Evolutionary conservation across 2,797 vertebrate species (phyloP), one percentile per base, ranked within the genome.

Genomic region (Neosilurus hyrtlii): DNA sequence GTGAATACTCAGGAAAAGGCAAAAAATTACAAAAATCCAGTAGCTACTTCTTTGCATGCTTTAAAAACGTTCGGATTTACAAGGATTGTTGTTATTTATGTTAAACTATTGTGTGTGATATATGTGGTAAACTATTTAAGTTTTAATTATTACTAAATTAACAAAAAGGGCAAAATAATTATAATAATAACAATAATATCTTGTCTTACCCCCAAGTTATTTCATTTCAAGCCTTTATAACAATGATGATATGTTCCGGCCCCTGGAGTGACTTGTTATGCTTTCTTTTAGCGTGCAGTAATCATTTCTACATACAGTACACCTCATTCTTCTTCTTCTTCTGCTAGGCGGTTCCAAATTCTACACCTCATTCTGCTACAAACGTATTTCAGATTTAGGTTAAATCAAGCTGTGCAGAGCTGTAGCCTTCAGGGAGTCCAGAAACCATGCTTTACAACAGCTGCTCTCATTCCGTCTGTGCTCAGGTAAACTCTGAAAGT

Each of bases 401-500:
- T 81, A 73, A 81, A 73, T 72, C 68, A 63, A 26, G 54, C 75
- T 78, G 22, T 43, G 37, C 12, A 9, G 65, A 1, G 2, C 67
- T 49, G 68, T 30, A 52, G 56, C 37, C n/a, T 63, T 73, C 57
- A 30, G 24, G 0, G 56, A 72, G 3, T 4, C 54, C 18, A 12
- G 37, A 35, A 37, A 2, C 14, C 67, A 0, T 62, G 5, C 56
- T 81, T 63, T 73, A 35, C 22, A 71, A 62, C 67, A 72, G 80
- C 63, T 81, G 68, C 68, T 62, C 80, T 81, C 68, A 73, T 72
- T 81, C 43, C 24, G 68, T 61, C 37, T 72, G 57, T 52, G 43
- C 52, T 72, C 67, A 26, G 37, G 68, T 12, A 71, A 81, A 62
- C 67, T 20, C 75, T 2, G 57, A 77, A 37, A 62, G 57, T 6